A percentile compares a stretch with the other conserved stretches of the same genome.
These are phyloP conservation scores for Ailuropoda melanoleuca DNA, from an alignment of 2,113 vertebrate species.

Conservation along the genomic window DNA sequence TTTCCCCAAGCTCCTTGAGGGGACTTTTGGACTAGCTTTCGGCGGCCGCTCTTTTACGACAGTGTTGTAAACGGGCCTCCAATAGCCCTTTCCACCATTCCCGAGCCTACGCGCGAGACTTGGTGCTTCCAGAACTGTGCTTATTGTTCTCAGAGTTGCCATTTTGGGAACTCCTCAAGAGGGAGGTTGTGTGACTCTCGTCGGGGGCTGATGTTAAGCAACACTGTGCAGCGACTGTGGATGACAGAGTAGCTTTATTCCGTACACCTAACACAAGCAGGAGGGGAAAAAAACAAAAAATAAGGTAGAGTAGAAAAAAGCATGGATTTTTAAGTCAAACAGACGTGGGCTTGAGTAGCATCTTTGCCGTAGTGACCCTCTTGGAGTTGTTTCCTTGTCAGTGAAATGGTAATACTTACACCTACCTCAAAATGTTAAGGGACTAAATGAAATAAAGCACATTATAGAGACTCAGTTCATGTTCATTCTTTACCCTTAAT, in stretches of 20 bases:
- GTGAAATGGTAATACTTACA: not conserved
- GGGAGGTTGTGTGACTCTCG: too few relatives aligned
- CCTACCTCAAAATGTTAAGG: not conserved
- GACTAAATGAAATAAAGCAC: not conserved
- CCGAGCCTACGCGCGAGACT: not conserved
- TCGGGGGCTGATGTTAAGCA: not conserved
- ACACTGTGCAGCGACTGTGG: not conserved
- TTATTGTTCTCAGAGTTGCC: not conserved
- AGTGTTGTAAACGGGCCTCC: not conserved
- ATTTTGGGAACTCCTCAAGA: not conserved
- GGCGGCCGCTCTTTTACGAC: not conserved
- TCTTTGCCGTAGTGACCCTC: not conserved
- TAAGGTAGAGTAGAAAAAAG: not conserved
- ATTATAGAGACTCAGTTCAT: not conserved
- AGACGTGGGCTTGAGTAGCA: not conserved
- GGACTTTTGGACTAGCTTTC: not conserved
- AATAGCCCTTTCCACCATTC: not conserved
- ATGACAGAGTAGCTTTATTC: not conserved
- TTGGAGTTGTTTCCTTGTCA: not conserved
- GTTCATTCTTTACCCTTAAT: not conserved
- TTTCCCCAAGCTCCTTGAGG: conserved; percentile 10
- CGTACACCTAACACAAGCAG: not conserved
- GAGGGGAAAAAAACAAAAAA: not conserved
- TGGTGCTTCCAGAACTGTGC: rapidly evolving
- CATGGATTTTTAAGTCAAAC: not conserved